Evolutionary conservation across 2,888 invertebrate species (phyloP), one percentile per base, ranked within the genome.

Genomic region (Entomobrya multifasciata): DNA sequence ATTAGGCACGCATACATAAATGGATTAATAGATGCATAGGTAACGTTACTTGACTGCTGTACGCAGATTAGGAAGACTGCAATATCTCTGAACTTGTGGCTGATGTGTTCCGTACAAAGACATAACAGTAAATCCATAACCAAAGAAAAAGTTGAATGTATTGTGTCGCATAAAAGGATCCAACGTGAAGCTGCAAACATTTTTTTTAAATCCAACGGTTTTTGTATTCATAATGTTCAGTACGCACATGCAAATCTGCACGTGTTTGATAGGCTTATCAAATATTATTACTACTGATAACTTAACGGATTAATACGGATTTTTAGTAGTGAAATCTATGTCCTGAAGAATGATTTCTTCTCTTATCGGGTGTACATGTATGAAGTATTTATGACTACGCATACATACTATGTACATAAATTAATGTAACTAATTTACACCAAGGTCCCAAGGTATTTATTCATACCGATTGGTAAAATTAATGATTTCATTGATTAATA

Each of bases 11-110:
- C n/a, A n/a, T n/a, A n/a, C n/a, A n/a, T n/a, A n/a, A n/a, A n/a
- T n/a, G n/a, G n/a, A n/a, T 25, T 25, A 8, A 57, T n/a, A 57
- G 11, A 57, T 20, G 20, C 10, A n/a, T 2, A 6, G 20, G 11
- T 25, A 20, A 20, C 20, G 0, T 20, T 81, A 89, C 89, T 81
- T 87, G 11, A 88, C 52, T 5, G 87, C 90, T 70, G 88, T 86
- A 22, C 41, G 25, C 44, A 88, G 60, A 11, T 81, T 70, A 11
- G 89, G 88, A 15, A 88, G 55, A 81, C 88, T 89, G 55, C 86
- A 90, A 55, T 90, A 90, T 72, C 90, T 27, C 57, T 90, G 90
- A 22, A 90, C 90, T 80, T 88, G 88, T 6, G 89, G 90, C 55
- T 90, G 90, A 82, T 90, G 90, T 10, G 90, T 90, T 11, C 88